phyloP scores from a whole-genome alignment of 1,140 invertebrate species.

The Arctopsyche grandis region DNA sequence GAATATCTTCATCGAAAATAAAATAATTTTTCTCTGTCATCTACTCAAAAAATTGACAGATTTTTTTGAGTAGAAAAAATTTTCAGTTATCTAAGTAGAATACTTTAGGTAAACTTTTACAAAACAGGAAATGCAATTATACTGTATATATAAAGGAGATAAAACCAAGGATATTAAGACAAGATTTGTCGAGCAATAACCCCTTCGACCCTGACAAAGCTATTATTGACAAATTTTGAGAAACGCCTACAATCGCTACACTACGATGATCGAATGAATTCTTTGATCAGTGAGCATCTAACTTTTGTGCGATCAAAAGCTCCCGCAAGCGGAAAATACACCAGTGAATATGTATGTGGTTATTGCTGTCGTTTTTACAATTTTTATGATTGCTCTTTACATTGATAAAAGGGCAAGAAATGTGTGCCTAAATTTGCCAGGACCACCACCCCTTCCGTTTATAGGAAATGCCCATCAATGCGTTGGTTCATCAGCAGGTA shows the following conservation, averaged over 20 bases:
- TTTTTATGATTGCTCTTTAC: background rate
- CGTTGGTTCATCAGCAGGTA: conserved; percentile 16
- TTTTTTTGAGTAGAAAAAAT: no score
- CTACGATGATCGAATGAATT: no score
- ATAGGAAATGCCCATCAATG: conserved; percentile 22
- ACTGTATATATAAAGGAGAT: no score
- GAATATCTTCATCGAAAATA: no score
- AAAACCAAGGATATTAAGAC: no score
- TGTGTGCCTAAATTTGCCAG: background rate
- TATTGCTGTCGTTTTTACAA: background rate
- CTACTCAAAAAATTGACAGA: no score
- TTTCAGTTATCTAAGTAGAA: no score
- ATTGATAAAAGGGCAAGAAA: background rate
- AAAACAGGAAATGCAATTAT: no score
- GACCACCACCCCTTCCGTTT: background rate
- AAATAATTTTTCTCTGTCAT: no score
- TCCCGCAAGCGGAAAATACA: background rate
- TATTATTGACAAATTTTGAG: background rate
- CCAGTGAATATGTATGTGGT: background rate
- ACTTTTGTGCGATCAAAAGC: background rate
- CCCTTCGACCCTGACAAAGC: background rate
- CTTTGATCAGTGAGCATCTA: background rate
- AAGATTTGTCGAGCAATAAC: background rate
- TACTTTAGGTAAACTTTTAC: no score
- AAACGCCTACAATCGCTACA: no score